Percentiles rank a stretch among this genome's conserved stretches.
phyloP scores from a whole-genome alignment of 2,113 vertebrate genomes.

The Sylvia atricapilla region DNA sequence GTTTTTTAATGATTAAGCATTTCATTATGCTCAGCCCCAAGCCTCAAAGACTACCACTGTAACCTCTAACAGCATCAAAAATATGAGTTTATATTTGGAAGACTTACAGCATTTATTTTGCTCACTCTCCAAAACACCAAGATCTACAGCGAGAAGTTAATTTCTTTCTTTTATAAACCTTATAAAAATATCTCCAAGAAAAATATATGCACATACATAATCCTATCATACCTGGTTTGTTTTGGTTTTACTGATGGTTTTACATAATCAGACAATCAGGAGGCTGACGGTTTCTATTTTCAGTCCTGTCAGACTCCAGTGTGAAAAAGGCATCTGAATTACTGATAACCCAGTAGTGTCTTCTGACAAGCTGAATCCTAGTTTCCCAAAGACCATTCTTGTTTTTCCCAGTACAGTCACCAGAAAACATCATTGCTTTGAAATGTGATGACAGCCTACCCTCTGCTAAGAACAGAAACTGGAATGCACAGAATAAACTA shows the following conservation, averaged over 20 bases:
- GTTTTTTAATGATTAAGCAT: background rate
- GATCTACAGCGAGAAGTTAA: background rate
- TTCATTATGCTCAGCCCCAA: background rate
- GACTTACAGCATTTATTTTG: background rate
- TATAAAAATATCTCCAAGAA: conserved; percentile 7
- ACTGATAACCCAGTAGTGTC: background rate
- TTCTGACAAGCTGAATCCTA: background rate
- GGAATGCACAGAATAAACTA: background rate
- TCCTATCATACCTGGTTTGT: background rate
- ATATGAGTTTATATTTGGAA: background rate
- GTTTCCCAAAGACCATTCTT: background rate
- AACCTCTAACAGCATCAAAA: background rate
- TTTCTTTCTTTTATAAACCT: background rate
- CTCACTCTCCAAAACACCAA: background rate
- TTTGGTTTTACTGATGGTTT: conserved; percentile 11
- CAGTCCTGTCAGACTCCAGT: background rate
- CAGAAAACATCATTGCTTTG: background rate
- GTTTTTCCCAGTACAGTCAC: background rate
- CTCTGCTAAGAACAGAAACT: background rate
- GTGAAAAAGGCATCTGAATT: background rate
- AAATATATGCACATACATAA: conserved; percentile 49
- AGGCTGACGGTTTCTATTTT: conserved; percentile 34
- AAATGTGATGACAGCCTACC: background rate
- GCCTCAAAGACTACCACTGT: background rate
- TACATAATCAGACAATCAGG: conserved; percentile 39